Evolutionary conservation across 1,140 invertebrate genomes (phyloP), one percentile per base, ranked within the genome.

Genomic region (Drosophila kanapiae): DNA sequence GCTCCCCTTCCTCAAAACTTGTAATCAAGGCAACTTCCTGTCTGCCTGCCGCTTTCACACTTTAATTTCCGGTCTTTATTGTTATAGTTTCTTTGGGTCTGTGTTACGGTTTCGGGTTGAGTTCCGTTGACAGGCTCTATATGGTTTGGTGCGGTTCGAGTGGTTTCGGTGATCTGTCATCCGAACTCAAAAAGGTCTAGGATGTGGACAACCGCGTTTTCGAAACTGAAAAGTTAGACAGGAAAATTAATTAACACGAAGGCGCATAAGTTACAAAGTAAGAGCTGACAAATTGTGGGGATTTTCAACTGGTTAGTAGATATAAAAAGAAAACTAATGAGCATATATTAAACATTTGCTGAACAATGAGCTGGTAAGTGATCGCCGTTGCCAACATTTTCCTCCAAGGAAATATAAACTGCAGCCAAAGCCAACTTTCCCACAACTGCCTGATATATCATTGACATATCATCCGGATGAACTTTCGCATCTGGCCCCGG

Each of bases 61-160:
- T 85, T 90, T 90, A 85, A 90, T 85, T 79, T 90, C 81, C 85
- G 85, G 81, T 85, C 85, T 72, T 90, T 90, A 90, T 88, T 88
- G 81, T 90, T 76, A 84, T 84, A 88, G 84, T 83, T 88, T 60
- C 78, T 69, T 68, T 59, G 68, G 67, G 69, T 70, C 56, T 77
- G 18, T 77, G 74, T 76, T 77, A 59, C 62, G 71, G 47, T 75
- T 77, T 56, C 38, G 74, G 74, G 68, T 70, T 69, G 60, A 79
- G 64, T 79, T 84, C 63, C 60, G 60, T 42, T 37, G 67, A 72
- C 64, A 53, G 82, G 65, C 69, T 48, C 53, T 76, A 47, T 43
- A 75, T 70, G 75, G 80, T 57, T 3, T 18, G 16, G 33, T 54
- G 33, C 14, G 51, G 51, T 9, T 83, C 62, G 63, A 35, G 48